These are phyloP conservation scores for Anoplius nigerrimus DNA, from an alignment of 2,888 invertebrate genomes.

Conservation along the genomic window DNA sequence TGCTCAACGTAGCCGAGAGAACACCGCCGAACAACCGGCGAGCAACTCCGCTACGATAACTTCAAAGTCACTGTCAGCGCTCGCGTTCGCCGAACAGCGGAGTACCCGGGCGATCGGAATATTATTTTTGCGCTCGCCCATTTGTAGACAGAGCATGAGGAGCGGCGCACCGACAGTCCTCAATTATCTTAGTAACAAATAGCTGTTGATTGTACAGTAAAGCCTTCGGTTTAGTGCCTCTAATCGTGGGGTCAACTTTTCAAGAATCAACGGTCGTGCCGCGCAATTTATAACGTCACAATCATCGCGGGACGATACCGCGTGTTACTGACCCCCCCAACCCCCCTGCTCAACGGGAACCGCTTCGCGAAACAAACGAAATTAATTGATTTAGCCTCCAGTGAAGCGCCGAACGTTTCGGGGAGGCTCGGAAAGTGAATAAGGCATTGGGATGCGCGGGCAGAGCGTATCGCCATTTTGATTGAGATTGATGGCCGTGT, in stretches of 20 bases:
- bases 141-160: slow-evolving; percentile 24
- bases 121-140: slow-evolving; percentile 24
- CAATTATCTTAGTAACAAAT: slow-evolving; percentile 48
- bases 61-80: too few species aligned
- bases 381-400: slow-evolving; percentile 52
- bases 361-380: slow-evolving; percentile 32
- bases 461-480: too few species aligned
- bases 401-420: background rate
- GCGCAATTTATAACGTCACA: slow-evolving; percentile 55
- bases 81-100: too few species aligned
- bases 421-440: too few species aligned
- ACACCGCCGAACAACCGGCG: too few species aligned
- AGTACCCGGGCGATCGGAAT: slow-evolving; percentile 13
- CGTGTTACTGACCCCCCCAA: slow-evolving; percentile 24
- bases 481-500: too few species aligned
- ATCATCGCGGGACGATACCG: slow-evolving; percentile 39
- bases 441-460: too few species aligned
- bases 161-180: slow-evolving; percentile 35
- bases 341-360: slow-evolving; percentile 9
- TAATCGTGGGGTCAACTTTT: slow-evolving; percentile 47
- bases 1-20: too few species aligned
- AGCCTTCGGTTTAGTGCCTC: slow-evolving; percentile 42
- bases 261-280: slow-evolving; percentile 42
- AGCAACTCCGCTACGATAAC: too few species aligned
- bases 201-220: slow-evolving; percentile 44